Evolutionary conservation across 2,113 vertebrate species (phyloP).

Genomic region (Entelurus aequoreus): DNA sequence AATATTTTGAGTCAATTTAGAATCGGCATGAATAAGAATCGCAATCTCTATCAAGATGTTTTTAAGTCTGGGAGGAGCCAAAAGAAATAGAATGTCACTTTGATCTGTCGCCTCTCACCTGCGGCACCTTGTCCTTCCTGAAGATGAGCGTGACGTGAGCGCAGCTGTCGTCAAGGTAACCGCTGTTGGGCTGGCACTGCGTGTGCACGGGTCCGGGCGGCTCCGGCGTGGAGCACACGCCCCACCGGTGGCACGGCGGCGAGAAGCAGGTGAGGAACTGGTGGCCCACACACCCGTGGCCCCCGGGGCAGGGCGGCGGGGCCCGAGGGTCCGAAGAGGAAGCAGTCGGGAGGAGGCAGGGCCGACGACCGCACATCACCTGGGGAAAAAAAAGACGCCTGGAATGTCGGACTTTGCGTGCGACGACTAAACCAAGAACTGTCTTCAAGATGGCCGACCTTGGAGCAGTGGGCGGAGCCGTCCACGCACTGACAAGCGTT

Average conservation of each 20-base stretch:
- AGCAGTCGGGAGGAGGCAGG: conserved; percentile 74
- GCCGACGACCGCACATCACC: conserved; percentile 85
- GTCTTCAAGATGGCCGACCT: conserved; percentile 66
- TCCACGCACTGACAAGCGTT: conserved; percentile 85
- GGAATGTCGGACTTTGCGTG: too few relatives aligned
- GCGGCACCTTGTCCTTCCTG: conserved; percentile 80
- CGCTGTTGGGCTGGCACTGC: conserved; percentile 80
- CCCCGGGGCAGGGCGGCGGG: conserved; percentile 71
- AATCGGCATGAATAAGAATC: too few relatives aligned
- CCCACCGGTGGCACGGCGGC: conserved; percentile 82
- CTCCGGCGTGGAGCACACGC: conserved; percentile 78
- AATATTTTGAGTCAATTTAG: too few relatives aligned
- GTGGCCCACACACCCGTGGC: conserved; percentile 78
- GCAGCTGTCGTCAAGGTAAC: conserved; percentile 82
- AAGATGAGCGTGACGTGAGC: conserved; percentile 88
- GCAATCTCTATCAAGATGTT: too few relatives aligned
- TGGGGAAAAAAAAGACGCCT: conserved; percentile 41
- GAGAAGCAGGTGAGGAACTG: conserved; percentile 79
- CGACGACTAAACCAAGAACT: too few relatives aligned
- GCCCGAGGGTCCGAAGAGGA: conserved; percentile 19
- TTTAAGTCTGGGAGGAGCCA: too few relatives aligned
- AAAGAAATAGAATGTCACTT: too few relatives aligned
- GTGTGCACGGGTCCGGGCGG: conserved; percentile 64
- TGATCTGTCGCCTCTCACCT: conserved; percentile 64
- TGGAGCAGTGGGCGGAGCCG: conserved; percentile 82